These are phyloP conservation scores for Hybognathus amarus DNA, from an alignment of 2,797 vertebrate species.

Conservation along the genomic window DNA sequence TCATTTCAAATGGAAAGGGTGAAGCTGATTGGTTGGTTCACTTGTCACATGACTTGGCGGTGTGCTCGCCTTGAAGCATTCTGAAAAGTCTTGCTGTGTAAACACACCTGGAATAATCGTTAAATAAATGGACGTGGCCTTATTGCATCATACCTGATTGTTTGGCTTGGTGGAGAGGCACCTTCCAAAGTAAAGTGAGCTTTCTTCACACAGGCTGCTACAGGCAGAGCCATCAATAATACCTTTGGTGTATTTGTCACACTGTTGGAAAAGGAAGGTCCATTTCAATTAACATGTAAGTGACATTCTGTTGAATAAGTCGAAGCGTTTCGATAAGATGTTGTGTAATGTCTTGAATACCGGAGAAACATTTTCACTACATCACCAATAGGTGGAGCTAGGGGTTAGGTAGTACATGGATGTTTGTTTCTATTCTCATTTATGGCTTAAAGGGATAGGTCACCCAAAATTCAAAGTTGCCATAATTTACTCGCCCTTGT, in stretches of 20 bases:
- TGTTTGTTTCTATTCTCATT: background rate
- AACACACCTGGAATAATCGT: no score
- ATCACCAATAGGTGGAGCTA: slow-evolving; percentile 13
- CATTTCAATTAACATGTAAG: background rate
- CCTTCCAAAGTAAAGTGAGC: slow-evolving; percentile 92
- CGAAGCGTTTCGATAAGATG: background rate
- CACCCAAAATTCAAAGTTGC: background rate
- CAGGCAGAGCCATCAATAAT: slow-evolving; percentile 95
- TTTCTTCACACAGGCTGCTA: slow-evolving; percentile 92
- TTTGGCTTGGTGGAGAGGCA: slow-evolving; percentile 90
- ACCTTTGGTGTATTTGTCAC: slow-evolving; percentile 93
- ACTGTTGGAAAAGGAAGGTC: slow-evolving; percentile 72
- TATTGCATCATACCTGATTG: slow-evolving; percentile 83
- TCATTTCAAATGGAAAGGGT: no score
- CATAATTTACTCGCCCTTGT: background rate
- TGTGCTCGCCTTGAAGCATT: no score
- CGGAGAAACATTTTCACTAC: background rate
- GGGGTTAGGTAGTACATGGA: background rate
- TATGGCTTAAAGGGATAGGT: background rate
- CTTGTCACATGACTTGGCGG: no score
- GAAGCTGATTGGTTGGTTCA: no score
- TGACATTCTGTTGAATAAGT: background rate
- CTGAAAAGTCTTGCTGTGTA: no score
- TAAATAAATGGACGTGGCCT: background rate
- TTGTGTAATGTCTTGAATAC: background rate